Evolutionary conservation across 2,797 vertebrate species (phyloP), one percentile per base, ranked within the genome.

Genomic region (Mormyrops boulengeri): DNA sequence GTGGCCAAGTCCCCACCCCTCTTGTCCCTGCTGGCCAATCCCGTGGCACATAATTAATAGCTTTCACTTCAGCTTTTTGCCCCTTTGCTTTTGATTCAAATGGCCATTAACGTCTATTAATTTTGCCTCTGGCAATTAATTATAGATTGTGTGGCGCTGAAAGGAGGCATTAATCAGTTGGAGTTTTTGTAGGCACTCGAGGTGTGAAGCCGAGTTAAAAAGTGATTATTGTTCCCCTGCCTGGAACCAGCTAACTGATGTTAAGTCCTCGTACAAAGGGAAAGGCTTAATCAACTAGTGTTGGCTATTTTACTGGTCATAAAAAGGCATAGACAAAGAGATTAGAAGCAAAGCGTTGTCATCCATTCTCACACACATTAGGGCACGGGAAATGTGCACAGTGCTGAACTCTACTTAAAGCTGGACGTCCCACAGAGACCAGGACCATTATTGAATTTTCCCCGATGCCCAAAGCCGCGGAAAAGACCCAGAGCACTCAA

Each of bases 51-150:
- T 95, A 95, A 96, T 96, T 96, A 96, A 96, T 95, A 93, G 93
- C 94, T 94, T 94, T 94, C 89, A 92, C 93, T 92, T 92, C 93
- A 94, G 94, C 92, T 94, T 92, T 93, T 90, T 93, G 94, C 93
- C 92, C 11, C 91, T 92, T 94, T 92, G 90, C 93, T 94, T 95
- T 93, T 93, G 94, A 95, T 95, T 95, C 93, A 95, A 94, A 93
- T 88, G 90, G 89, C 95, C 95, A 96, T 96, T 96, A 96, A 94
- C 95, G 94, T 94, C 95, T 92, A 96, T 96, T 96, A 95, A 95
- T 95, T 96, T 94, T 88, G 95, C 96, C 95, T 95, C 94, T 93
- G 95, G 96, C 95, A 94, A 93, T 95, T 94, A 89, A 94, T 93
- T 93, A 91, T 92, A 93, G 90, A 93, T 92, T 91, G 92, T 89